Percentiles rank a stretch among this genome's conserved stretches.
These are phyloP conservation scores for Aphelenchoides avenae DNA, from an alignment of 1,140 invertebrate species.

Conservation along the genomic window DNA sequence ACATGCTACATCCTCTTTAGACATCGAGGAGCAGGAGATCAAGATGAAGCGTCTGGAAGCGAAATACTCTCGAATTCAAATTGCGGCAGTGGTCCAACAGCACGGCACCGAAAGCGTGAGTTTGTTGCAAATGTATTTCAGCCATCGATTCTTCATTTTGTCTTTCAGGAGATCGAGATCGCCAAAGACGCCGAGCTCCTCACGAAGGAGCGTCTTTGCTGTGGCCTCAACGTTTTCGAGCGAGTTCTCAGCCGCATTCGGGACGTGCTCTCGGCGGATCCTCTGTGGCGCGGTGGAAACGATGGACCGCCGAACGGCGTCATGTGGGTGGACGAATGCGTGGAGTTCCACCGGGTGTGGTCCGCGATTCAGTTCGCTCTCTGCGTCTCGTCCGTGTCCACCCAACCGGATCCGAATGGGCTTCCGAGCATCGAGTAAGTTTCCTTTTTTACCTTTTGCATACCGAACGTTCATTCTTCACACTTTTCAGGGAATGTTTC, in stretches of 20 bases:
- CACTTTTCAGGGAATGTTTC: slow-evolving; percentile 77
- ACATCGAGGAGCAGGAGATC: slow-evolving; percentile 85
- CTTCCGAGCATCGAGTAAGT: slow-evolving; percentile 33
- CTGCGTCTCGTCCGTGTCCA: slow-evolving; percentile 72
- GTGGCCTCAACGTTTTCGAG: slow-evolving; percentile 96
- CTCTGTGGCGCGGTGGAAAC: slow-evolving; percentile 72
- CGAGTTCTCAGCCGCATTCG: slow-evolving; percentile 65
- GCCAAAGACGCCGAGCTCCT: slow-evolving; percentile 88
- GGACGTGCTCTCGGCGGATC: slow-evolving; percentile 74
- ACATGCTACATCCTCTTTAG: slow-evolving; percentile 14
- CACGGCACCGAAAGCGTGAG: slow-evolving; percentile 82
- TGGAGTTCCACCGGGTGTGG: slow-evolving; percentile 95
- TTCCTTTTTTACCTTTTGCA: slow-evolving; percentile 15
- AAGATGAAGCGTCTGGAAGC: slow-evolving; percentile 90
- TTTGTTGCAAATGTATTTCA: slow-evolving; percentile 10
- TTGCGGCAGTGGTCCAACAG: slow-evolving; percentile 92
- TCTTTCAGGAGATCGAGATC: slow-evolving; percentile 77
- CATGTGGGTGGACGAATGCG: slow-evolving; percentile 92
- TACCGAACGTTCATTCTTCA: no score
- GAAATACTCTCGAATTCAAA: slow-evolving; percentile 89
- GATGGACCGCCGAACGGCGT: slow-evolving; percentile 77
- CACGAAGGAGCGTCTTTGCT: slow-evolving; percentile 91
- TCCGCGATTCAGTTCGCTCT: slow-evolving; percentile 98
- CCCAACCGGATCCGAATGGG: slow-evolving; percentile 6
- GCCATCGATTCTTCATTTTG: background rate